These are phyloP conservation scores for Actinernus sp. DNA, from an alignment of 92 coral and sea anemone species.

Conservation along the genomic window DNA sequence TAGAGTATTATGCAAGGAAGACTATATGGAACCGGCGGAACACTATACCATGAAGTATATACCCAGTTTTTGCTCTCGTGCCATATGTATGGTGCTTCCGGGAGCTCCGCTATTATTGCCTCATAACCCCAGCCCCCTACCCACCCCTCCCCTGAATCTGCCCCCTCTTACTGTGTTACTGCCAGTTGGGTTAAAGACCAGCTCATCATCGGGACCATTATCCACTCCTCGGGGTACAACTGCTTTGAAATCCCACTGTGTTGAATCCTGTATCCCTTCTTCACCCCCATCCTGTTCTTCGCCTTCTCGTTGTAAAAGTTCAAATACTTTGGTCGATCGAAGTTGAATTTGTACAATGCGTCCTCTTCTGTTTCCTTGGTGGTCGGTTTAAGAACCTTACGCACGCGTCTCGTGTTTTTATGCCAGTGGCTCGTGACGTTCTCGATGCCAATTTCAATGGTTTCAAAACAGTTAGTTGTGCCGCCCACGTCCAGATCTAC, in stretches of 20 bases:
- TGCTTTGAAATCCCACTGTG: conserved; percentile 67
- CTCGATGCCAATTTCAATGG: too few relatives aligned
- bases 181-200: too few relatives aligned
- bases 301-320: conserved; percentile 72
- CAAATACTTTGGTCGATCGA: conserved; percentile 80
- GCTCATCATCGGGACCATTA: conserved; percentile 61
- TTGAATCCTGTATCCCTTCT: conserved; percentile 89
- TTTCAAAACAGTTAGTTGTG: conserved; percentile 73
- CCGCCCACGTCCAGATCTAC: conserved; percentile 86
- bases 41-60: too few relatives aligned
- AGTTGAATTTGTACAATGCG: conserved; percentile 85
- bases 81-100: too few relatives aligned
- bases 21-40: too few relatives aligned
- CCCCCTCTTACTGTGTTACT: too few relatives aligned
- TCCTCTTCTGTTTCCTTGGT: conserved; percentile 78
- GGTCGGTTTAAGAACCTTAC: conserved; percentile 72
- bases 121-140: too few relatives aligned
- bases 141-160: too few relatives aligned
- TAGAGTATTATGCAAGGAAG: too few relatives aligned
- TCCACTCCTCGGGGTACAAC: conserved; percentile 88
- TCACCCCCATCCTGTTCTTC: conserved; percentile 74
- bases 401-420: conserved; percentile 56
- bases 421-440: conserved; percentile 82
- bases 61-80: too few relatives aligned
- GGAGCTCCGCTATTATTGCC: too few relatives aligned